phyloP scores from a whole-genome alignment of 2,797 vertebrate species.

The Hydrophis major region DNA sequence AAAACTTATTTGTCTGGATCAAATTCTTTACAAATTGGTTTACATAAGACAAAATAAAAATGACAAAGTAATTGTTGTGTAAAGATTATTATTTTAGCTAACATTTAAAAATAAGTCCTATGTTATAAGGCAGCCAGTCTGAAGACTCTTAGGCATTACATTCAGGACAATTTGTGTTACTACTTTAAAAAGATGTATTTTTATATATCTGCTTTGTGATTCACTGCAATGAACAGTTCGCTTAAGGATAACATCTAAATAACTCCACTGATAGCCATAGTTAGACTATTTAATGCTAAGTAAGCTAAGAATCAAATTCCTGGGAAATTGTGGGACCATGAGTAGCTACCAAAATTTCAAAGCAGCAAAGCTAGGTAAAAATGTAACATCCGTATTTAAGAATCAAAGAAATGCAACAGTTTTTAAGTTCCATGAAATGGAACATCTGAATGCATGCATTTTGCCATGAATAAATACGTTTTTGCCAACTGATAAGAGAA shows the following conservation, averaged over 20 bases:
- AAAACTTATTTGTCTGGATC: conserved; percentile 47
- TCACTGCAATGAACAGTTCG: background rate
- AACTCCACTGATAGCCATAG: background rate
- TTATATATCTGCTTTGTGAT: background rate
- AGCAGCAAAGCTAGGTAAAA: conserved; percentile 48
- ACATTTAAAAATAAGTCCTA: background rate
- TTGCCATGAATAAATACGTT: conserved; percentile 35
- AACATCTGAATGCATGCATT: conserved; percentile 1
- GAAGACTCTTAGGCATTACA: background rate
- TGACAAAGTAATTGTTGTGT: conserved; percentile 1
- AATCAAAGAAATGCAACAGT: background rate
- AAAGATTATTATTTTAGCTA: conserved; percentile 24
- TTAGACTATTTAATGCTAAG: background rate
- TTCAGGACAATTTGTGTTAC: background rate
- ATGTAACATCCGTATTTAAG: conserved; percentile 36
- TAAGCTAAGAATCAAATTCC: background rate
- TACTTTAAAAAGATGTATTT: background rate
- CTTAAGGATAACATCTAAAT: background rate
- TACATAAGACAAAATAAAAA: conserved; percentile 26
- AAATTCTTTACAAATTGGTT: conserved; percentile 48
- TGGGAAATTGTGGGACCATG: background rate
- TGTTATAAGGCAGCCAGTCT: background rate
- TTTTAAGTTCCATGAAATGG: conserved; percentile 38
- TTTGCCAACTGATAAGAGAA: conserved; percentile 35
- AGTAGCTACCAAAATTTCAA: background rate